A percentile compares a stretch with the other conserved stretches of the same genome.
Conservation (phyloP, 2,797 vertebrate genomes). For the Sandelia bainsii region DNA sequence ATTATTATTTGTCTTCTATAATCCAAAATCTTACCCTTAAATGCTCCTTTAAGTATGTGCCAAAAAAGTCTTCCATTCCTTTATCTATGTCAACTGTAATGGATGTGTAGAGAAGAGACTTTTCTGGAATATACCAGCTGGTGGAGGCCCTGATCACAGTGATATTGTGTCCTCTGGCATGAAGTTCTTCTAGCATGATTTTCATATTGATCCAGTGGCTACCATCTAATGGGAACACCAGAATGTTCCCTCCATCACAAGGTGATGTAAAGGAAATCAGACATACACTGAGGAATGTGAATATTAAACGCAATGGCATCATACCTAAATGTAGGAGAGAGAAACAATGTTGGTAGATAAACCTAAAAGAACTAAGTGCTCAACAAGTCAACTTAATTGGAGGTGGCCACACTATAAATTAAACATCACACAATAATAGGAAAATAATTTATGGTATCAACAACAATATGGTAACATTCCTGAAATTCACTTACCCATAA, state of each 20-base stretch:
- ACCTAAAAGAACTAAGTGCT: no score
- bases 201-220: conserved; percentile 86
- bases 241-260: conserved; percentile 75
- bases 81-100: conserved; percentile 51
- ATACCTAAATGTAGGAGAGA: conserved; percentile 34
- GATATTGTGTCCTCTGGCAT: conserved; percentile 75
- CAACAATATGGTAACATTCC: background rate
- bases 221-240: conserved; percentile 79
- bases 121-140: conserved; percentile 79
- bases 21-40: conserved; percentile 59
- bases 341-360: background rate
- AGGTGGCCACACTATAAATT: background rate
- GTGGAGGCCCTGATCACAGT: conserved; percentile 69
- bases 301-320: conserved; percentile 8
- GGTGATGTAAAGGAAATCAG: conserved; percentile 39
- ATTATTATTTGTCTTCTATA: no score
- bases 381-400: no score
- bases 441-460: background rate
- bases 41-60: conserved; percentile 40
- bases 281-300: conserved; percentile 31
- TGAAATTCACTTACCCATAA: conserved; percentile 37
- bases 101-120: conserved; percentile 73
- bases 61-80: conserved; percentile 42
- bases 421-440: background rate
- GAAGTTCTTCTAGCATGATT: conserved; percentile 76